Evolutionary conservation across 2,888 invertebrate genomes (phyloP), one percentile per base, ranked within the genome.

Genomic region (Ramazzottius varieornatus): DNA sequence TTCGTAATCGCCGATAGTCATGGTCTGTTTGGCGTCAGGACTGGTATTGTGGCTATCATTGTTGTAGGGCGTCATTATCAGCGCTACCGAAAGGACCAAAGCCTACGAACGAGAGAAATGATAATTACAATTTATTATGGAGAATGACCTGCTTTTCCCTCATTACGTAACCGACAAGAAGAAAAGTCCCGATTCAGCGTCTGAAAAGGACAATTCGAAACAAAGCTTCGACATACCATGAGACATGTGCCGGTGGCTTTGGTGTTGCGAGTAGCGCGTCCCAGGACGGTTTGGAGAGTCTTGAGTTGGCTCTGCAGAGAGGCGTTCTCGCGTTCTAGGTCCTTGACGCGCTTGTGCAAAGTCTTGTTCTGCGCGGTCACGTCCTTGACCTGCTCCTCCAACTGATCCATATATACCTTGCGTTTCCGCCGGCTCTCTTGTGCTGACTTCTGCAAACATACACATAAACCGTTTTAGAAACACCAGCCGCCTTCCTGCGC

Each of bases 331-430:
- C 24, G 8, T 24, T 54, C 54, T 24, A 54, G 29, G 4, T 54
- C 54, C 54, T 54, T 54, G 54, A 54, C 54, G 4, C 54, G 54
- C 54, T 54, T 54, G 20, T 16, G 29, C 54, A 54, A 24, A 16
- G 54, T 29, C 29, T 54, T 54, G 29, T 54, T 54, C 54, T 54
- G 54, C 4, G 54, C 8, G 54, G 54, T 29, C n/a, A 54, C 29
- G 54, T 54, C 54, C 29, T 54, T 54, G 29, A 54, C 29, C 54
- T 54, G 54, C 8, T 54, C 54, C 29, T 54, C 54, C 54, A 54
- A 29, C 29, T 13, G 13, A 54, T 54, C 54, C 20, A 54, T 29
- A 24, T 54, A 54, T 8, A 54, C 54, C 54, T 54, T 54, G 16
- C 24, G 8, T 24, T 54, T 54, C 29, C 54, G 54, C 54, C 54